Percentiles rank a stretch among this genome's conserved stretches.
phyloP scores from a whole-genome alignment of 2,797 vertebrate species.

The Amblyraja radiata region DNA sequence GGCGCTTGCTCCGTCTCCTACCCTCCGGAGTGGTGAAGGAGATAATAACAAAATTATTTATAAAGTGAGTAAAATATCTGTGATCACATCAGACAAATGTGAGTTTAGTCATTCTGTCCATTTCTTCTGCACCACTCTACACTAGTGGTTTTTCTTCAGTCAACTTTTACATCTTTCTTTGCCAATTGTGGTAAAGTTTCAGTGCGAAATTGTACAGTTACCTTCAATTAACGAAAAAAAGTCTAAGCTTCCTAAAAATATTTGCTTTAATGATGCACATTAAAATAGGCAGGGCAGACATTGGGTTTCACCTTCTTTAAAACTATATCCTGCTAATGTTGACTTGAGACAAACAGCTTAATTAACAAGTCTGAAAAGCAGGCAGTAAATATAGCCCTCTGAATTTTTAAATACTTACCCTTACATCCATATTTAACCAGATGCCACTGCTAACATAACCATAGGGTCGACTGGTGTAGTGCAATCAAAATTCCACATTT shows the following conservation, averaged over 20 bases:
- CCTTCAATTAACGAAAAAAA: neutral
- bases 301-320: neutral
- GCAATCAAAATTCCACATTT: neutral
- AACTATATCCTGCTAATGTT: neutral
- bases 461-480: neutral
- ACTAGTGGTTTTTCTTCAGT: neutral
- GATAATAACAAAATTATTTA: slow-evolving; percentile 5
- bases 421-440: neutral
- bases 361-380: slow-evolving; percentile 3
- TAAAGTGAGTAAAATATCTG: neutral
- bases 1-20: too few species aligned
- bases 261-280: neutral
- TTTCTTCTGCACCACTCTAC: neutral
- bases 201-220: too few species aligned
- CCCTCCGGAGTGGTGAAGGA: too few species aligned
- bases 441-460: neutral
- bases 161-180: neutral
- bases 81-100: neutral
- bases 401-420: neutral
- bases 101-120: neutral
- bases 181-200: neutral
- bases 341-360: neutral
- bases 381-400: neutral
- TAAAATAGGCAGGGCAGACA: neutral
- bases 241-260: neutral